These are phyloP conservation scores for Prionace glauca DNA, from an alignment of 2,797 vertebrate genomes.

Conservation along the genomic window DNA sequence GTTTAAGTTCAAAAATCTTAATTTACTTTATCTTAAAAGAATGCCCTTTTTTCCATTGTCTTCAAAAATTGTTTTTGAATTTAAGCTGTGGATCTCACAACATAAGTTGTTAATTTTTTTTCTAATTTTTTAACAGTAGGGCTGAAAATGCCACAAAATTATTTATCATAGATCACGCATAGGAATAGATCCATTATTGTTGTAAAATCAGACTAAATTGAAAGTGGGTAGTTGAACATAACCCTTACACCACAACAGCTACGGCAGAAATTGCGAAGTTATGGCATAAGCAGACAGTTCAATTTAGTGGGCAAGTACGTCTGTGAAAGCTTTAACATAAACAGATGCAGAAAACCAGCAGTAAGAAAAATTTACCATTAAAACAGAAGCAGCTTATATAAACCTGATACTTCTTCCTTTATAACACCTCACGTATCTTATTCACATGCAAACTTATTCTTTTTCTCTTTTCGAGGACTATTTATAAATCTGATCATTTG, in stretches of 20 bases:
- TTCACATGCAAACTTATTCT: neutral
- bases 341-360: neutral
- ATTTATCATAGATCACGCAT: slow-evolving; percentile 7
- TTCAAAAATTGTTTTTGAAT: neutral
- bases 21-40: neutral
- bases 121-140: neutral
- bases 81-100: neutral
- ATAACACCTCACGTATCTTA: neutral
- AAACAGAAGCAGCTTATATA: neutral
- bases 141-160: neutral
- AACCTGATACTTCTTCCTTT: neutral
- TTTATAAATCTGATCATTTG: neutral
- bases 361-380: neutral
- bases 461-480: neutral
- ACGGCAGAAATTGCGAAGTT: neutral
- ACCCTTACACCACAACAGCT: neutral
- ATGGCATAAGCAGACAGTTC: neutral
- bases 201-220: neutral
- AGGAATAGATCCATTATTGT: neutral
- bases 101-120: neutral
- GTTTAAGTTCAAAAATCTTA: neutral
- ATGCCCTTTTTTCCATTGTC: neutral
- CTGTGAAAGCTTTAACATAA: neutral
- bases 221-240: slow-evolving; percentile 3
- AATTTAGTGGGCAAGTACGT: neutral